phyloP scores from a whole-genome alignment of 2,888 invertebrate genomes.

The Amphipyra berbera region DNA sequence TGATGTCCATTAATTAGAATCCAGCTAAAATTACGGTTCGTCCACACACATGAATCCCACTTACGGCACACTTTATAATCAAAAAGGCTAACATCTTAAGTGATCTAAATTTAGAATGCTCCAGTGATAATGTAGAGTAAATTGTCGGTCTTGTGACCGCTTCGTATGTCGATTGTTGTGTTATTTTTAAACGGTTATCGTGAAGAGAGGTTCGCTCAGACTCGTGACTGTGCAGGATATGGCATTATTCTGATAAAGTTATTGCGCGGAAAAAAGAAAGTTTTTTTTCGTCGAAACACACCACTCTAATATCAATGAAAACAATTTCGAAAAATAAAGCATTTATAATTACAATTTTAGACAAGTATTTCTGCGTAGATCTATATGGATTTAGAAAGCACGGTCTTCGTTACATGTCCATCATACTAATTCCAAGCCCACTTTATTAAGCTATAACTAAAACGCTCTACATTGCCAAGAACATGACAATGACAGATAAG shows the following conservation, averaged over 20 bases:
- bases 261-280: constrained; percentile 46
- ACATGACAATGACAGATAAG: constrained; percentile 33
- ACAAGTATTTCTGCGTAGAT: constrained; percentile 2
- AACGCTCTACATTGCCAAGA: constrained; percentile 41
- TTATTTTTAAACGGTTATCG: constrained; percentile 78
- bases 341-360: neutral
- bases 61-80: constrained; percentile 69
- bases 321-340: too few species aligned
- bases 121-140: constrained; percentile 75
- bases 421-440: constrained; percentile 25
- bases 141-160: constrained; percentile 78
- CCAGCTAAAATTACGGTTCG: constrained; percentile 74
- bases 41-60: constrained; percentile 67
- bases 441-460: constrained; percentile 18
- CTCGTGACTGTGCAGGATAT: constrained; percentile 11
- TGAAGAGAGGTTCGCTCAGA: constrained; percentile 46
- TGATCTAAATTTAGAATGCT: constrained; percentile 82
- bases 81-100: constrained; percentile 80
- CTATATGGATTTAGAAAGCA: constrained; percentile 31
- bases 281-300: neutral
- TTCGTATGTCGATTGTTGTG: constrained; percentile 70
- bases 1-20: constrained; percentile 72
- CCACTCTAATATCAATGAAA: neutral
- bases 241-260: constrained; percentile 17
- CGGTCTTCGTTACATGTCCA: constrained; percentile 11